Base-by-base conservation (phyloP, 30 jellyfish, hydroid and myxozoan species). In the Pseudorhiza aurosa region DNA sequence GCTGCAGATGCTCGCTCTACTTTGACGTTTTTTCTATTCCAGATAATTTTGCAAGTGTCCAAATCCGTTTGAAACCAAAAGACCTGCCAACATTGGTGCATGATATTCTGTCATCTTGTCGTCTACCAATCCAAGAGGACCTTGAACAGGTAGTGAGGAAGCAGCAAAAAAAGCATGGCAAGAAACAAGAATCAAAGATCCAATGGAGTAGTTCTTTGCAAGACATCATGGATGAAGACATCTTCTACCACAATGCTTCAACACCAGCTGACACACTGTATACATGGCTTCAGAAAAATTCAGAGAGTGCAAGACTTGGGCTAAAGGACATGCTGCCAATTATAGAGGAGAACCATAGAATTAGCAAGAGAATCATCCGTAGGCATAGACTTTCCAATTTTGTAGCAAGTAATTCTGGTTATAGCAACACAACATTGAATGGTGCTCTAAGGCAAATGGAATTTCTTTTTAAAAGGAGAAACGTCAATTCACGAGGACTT, bases 371-470 rank as follows among this genome's bases (percentile, higher is more conserved):
- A 45, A 58, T 84, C 84, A 62, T 68, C 0, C 83, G 87, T 12
- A 73, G 87, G 10, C 87, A 68, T 49, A 50, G 82, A 21, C 80
- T 84, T 53, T 55, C 67, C 27, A 44, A 71, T 47, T 84, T 84
- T 39, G 72, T 59, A 44, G 71, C 60, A 36, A 56, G 55, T 8
- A 72, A 63, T 29, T 57, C 82, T 22, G 87, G 85, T 26, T 84
- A 71, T 45, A 71, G 83, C 71, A 84, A 84, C 33, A 60, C 46
- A 18, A 72, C 95, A 1, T 42, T 84, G 40, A 84, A 69, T 62
- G 95, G 88, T n/a, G 95, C 95, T 6, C 50, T 84, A 36, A 84
- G 40, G 37, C 95, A 84, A 40, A 60, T 84, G 77, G 95, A 84
- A 36, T 68, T 44, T 21, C 68, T 84, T 15, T 84, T 70, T 57